A percentile compares a stretch with the other conserved stretches of the same genome.
phyloP scores from a whole-genome alignment of 2,113 vertebrate species.

The Trinectes maculatus region DNA sequence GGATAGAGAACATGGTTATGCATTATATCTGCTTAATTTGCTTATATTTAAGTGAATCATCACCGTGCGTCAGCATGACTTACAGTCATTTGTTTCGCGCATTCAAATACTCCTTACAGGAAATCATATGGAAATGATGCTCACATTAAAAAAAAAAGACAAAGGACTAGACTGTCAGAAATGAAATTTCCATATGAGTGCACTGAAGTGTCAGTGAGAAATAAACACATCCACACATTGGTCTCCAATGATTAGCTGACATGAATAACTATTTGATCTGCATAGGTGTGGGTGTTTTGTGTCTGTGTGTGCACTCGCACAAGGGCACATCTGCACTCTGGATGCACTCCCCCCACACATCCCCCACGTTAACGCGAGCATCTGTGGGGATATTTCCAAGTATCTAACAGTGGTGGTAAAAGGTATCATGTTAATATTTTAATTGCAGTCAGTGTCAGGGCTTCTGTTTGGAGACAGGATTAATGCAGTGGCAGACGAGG shows the following conservation, averaged over 20 bases:
- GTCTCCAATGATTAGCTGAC: conserved; percentile 36
- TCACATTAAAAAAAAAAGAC: neutral
- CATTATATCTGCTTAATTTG: too few relatives aligned
- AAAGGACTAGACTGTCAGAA: too few relatives aligned
- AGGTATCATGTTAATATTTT: conserved; percentile 78
- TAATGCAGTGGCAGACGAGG: conserved; percentile 71
- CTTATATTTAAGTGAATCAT: too few relatives aligned
- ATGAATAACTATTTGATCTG: conserved; percentile 17
- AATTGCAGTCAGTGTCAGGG: conserved; percentile 64
- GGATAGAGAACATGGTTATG: too few relatives aligned
- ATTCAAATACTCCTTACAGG: too few relatives aligned
- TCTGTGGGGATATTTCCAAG: conserved; percentile 66
- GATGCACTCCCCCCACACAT: conserved; percentile 41
- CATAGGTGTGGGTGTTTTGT: conserved; percentile 2
- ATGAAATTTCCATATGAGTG: neutral
- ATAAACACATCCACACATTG: conserved; percentile 6
- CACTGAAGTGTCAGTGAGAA: conserved; percentile 1
- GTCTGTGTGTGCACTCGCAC: neutral
- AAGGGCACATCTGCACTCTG: conserved; percentile 40
- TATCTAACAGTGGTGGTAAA: conserved; percentile 61
- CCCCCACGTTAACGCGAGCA: conserved; percentile 48
- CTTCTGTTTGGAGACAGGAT: conserved; percentile 65
- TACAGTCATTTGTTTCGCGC: too few relatives aligned
- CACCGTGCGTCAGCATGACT: too few relatives aligned
- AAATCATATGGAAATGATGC: neutral